Evolutionary conservation across 1,140 invertebrate genomes (phyloP).

Genomic region (Grapholita molesta): DNA sequence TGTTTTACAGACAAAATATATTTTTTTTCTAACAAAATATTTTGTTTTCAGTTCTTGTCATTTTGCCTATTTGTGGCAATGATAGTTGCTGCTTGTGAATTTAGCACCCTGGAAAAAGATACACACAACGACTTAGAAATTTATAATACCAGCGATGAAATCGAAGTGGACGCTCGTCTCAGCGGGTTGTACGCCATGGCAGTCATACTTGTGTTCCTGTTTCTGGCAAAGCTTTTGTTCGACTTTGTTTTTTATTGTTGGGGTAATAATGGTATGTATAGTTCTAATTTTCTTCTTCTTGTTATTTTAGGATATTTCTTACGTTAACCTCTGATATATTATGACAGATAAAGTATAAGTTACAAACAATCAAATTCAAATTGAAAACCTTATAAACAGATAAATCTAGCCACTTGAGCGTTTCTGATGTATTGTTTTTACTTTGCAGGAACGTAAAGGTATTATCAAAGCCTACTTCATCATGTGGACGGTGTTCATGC

Average conservation of each 20-base stretch:
- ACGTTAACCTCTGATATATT: too few relatives aligned
- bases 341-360: too few relatives aligned
- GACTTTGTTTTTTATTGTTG: not conserved
- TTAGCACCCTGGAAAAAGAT: constrained; percentile 25
- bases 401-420: too few relatives aligned
- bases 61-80: constrained; percentile 47
- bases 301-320: too few relatives aligned
- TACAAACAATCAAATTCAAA: too few relatives aligned
- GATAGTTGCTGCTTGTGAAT: constrained; percentile 44
- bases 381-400: too few relatives aligned
- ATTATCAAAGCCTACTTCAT: constrained; percentile 60
- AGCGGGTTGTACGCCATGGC: not conserved
- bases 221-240: not conserved
- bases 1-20: too few relatives aligned
- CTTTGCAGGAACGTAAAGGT: constrained; percentile 45
- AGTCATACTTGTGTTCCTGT: not conserved
- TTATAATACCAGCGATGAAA: not conserved
- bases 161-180: not conserved
- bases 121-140: constrained; percentile 19
- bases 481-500: constrained; percentile 61
- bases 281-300: not conserved
- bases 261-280: not conserved
- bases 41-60: constrained; percentile 43
- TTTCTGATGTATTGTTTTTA: not conserved
- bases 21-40: not conserved